Evolutionary conservation across 2,888 invertebrate species (phyloP).

Genomic region (Eupithecia insigniata): DNA sequence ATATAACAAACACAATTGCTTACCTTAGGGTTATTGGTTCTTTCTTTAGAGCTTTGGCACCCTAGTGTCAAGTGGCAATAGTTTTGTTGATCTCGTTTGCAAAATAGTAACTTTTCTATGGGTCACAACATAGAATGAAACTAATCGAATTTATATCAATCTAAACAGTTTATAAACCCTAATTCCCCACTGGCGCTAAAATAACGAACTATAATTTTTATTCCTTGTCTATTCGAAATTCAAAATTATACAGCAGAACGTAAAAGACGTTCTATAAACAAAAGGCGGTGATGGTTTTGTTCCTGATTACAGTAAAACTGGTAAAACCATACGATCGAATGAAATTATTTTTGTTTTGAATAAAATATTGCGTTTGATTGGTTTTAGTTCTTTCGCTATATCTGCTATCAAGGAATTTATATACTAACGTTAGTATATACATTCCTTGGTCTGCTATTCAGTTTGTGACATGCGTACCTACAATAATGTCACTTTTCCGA

Average conservation of each 20-base stretch:
- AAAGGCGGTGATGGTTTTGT: too few species aligned
- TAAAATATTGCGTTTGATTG: too few species aligned
- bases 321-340: not conserved
- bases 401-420: too few species aligned
- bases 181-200: too few species aligned
- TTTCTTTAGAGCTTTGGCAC: not conserved
- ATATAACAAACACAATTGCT: constrained; percentile 3
- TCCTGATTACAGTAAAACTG: not conserved
- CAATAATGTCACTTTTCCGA: not conserved
- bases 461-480: not conserved
- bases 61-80: not conserved
- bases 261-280: not conserved
- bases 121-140: too few species aligned
- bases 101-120: not conserved
- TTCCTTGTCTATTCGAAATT: not conserved
- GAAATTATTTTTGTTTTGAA: not conserved
- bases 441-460: not conserved
- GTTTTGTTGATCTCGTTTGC: not conserved
- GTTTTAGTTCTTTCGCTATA: too few species aligned
- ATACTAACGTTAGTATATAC: too few species aligned
- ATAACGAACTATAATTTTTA: too few species aligned
- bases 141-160: not conserved
- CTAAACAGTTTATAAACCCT: not conserved
- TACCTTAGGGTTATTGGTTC: not conserved
- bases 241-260: not conserved